Conservation (phyloP, 2,888 invertebrate genomes). For the Chironomus riparius region DNA sequence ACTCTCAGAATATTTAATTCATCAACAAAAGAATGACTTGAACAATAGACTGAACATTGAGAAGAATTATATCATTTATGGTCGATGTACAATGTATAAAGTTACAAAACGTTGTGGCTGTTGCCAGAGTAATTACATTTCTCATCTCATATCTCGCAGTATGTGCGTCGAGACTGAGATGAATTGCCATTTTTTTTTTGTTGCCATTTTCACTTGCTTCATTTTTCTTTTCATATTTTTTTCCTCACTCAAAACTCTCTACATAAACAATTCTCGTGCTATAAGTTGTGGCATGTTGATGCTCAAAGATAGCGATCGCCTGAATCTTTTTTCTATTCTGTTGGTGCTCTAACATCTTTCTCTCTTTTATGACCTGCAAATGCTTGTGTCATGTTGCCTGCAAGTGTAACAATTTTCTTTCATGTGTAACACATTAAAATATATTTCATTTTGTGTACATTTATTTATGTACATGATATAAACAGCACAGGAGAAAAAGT, state of each 20-base stretch:
- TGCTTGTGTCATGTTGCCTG: neutral
- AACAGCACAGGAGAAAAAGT: no score
- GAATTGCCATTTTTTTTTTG: slow-evolving; percentile 6
- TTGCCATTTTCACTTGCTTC: neutral
- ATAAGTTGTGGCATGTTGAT: neutral
- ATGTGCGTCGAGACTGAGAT: slow-evolving; percentile 14
- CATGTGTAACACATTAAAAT: neutral
- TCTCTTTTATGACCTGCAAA: neutral
- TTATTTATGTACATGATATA: no score
- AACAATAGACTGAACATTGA: no score
- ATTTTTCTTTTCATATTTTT: neutral
- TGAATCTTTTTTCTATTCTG: neutral
- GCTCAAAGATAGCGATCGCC: neutral
- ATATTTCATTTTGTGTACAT: no score
- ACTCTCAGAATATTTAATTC: no score
- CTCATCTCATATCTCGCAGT: neutral
- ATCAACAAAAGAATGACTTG: no score
- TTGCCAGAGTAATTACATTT: neutral
- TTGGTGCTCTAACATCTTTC: neutral
- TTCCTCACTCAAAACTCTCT: neutral
- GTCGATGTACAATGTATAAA: no score
- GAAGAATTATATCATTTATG: no score
- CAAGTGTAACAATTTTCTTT: neutral
- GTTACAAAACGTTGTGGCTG: no score
- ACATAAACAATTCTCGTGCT: neutral